These are phyloP conservation scores for Listronotus oregonensis DNA, from an alignment of 1,140 invertebrate species.

Conservation along the genomic window DNA sequence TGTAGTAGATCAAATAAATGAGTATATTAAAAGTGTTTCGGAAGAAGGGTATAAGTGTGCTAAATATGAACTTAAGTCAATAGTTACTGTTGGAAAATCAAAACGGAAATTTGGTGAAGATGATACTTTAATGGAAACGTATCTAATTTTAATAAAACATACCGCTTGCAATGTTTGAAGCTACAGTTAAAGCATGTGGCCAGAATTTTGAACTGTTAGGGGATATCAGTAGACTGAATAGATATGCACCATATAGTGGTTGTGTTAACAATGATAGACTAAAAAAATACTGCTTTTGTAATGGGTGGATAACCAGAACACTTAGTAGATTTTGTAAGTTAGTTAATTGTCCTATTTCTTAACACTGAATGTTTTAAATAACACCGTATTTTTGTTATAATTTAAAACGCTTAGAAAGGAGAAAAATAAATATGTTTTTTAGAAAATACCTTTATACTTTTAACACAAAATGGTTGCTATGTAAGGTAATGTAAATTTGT, in stretches of 20 bases:
- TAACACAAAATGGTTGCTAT: no score
- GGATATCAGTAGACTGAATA: no score
- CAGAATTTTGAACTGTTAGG: slow-evolving; percentile 54
- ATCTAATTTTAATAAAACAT: slow-evolving; percentile 60
- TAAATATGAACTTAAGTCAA: slow-evolving; percentile 56
- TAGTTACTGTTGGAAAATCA: slow-evolving; percentile 54
- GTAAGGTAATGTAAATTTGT: no score
- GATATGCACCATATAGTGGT: slow-evolving; percentile 60
- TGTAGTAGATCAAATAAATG: slow-evolving; percentile 53
- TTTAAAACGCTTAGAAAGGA: no score
- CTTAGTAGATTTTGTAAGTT: slow-evolving; percentile 23
- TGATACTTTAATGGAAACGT: background rate
- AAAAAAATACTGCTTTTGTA: slow-evolving; percentile 64
- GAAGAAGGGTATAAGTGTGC: slow-evolving; percentile 53
- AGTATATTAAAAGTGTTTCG: slow-evolving; percentile 52
- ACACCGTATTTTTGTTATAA: no score
- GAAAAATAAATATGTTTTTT: no score
- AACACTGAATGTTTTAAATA: no score
- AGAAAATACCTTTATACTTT: no score
- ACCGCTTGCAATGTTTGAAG: slow-evolving; percentile 66
- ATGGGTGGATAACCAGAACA: slow-evolving; percentile 24
- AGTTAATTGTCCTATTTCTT: slow-evolving; percentile 7
- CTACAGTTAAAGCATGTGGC: slow-evolving; percentile 56
- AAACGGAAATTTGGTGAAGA: slow-evolving; percentile 19
- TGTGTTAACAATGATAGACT: slow-evolving; percentile 60